Percentiles rank a stretch among this genome's conserved stretches.
Evolutionary conservation across 2,113 vertebrate genomes (phyloP).

Genomic region (Centrocercus urophasianus): DNA sequence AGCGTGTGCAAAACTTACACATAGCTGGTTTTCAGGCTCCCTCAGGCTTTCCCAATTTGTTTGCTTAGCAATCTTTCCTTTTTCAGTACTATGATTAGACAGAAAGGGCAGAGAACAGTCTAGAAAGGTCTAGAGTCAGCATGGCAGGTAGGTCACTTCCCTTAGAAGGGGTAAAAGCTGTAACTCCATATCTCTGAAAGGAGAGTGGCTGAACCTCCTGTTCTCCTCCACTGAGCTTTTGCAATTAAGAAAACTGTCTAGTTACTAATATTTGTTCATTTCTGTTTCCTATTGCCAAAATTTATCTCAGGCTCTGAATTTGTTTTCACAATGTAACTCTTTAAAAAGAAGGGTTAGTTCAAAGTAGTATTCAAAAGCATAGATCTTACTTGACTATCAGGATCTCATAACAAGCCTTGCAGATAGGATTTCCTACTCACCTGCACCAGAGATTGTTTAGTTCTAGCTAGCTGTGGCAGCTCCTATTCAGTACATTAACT

Average conservation of each 20-base stretch:
- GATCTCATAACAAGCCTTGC: background rate
- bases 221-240: background rate
- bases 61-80: background rate
- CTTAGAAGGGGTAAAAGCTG: background rate
- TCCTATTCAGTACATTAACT: background rate
- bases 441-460: background rate
- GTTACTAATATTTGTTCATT: background rate
- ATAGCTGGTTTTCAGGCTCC: background rate
- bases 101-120: background rate
- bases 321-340: background rate
- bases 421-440: background rate
- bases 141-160: background rate
- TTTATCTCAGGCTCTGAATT: background rate
- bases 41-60: background rate
- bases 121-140: background rate
- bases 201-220: background rate
- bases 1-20: background rate
- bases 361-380: background rate
- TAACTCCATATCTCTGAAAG: background rate
- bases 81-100: background rate
- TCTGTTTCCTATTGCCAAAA: background rate
- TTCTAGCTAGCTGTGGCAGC: background rate
- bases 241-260: background rate
- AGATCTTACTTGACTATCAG: background rate
- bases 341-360: background rate